Conservation (phyloP, 2,888 invertebrate genomes). For the Brachypalpus laphriformis region DNA sequence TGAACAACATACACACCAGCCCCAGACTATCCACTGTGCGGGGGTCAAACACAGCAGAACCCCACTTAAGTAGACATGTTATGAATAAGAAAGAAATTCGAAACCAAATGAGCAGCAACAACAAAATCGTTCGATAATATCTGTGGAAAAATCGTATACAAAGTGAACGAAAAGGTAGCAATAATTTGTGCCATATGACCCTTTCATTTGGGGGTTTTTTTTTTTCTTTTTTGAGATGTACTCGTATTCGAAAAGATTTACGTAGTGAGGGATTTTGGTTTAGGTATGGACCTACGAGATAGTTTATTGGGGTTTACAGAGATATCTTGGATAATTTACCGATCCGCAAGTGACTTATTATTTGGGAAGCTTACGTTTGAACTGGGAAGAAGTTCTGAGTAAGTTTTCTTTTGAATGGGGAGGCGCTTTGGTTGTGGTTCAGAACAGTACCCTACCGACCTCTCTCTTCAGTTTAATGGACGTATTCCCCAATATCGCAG, state of each 20-base stretch:
- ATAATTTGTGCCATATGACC: constrained; percentile 63
- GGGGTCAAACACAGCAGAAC: constrained; percentile 9
- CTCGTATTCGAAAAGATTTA: neutral
- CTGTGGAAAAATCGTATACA: constrained; percentile 1
- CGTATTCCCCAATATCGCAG: too few relatives aligned
- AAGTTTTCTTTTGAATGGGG: too few relatives aligned
- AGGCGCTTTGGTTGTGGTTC: too few relatives aligned
- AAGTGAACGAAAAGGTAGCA: neutral
- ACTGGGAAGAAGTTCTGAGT: too few relatives aligned
- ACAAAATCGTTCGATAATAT: constrained; percentile 38
- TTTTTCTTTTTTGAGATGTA: neutral
- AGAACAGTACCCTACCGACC: too few relatives aligned
- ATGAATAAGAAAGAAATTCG: constrained; percentile 47
- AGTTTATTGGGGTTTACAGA: neutral
- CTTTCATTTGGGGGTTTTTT: constrained; percentile 4
- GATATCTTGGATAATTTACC: too few relatives aligned
- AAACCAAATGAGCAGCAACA: constrained; percentile 26
- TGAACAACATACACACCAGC: constrained; percentile 31
- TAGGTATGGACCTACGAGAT: neutral
- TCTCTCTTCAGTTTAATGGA: too few relatives aligned
- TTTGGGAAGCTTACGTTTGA: too few relatives aligned
- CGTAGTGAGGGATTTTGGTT: neutral
- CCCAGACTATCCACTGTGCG: neutral
- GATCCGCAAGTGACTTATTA: too few relatives aligned
- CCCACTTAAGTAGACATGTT: constrained; percentile 25